Conservation (phyloP, 1,140 invertebrate genomes). For the Brachionus rotundiformis region DNA sequence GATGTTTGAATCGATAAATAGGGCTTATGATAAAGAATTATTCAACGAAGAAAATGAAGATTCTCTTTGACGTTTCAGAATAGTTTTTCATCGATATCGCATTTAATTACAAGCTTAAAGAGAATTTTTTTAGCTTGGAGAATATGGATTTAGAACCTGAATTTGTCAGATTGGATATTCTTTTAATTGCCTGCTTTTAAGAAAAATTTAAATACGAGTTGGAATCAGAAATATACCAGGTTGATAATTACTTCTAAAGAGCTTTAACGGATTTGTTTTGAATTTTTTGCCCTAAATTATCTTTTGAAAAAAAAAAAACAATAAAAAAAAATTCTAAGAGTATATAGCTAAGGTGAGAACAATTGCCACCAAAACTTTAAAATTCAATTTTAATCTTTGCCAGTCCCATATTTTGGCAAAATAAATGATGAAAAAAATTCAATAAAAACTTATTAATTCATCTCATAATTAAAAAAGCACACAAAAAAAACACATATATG, state of each 20-base stretch:
- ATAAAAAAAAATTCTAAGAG: background rate
- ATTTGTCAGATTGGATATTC: background rate
- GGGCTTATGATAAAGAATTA: no score
- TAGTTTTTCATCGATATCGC: no score
- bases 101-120: background rate
- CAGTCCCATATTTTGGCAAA: constrained; percentile 22
- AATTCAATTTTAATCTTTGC: constrained; percentile 14
- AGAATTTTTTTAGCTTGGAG: background rate
- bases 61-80: no score
- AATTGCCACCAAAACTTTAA: background rate
- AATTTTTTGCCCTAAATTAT: background rate
- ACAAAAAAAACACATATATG: constrained; percentile 31
- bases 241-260: background rate
- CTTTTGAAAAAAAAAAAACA: background rate
- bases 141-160: background rate
- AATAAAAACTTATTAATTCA: constrained; percentile 26
- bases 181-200: background rate
- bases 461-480: constrained; percentile 32
- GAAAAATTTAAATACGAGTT: background rate
- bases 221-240: background rate
- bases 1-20: background rate
- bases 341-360: background rate
- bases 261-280: constrained; percentile 2
- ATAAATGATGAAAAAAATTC: constrained; percentile 27
- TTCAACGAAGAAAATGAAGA: no score